Conservation (phyloP, 2,888 invertebrate species). For the Tetragonisca angustula region DNA sequence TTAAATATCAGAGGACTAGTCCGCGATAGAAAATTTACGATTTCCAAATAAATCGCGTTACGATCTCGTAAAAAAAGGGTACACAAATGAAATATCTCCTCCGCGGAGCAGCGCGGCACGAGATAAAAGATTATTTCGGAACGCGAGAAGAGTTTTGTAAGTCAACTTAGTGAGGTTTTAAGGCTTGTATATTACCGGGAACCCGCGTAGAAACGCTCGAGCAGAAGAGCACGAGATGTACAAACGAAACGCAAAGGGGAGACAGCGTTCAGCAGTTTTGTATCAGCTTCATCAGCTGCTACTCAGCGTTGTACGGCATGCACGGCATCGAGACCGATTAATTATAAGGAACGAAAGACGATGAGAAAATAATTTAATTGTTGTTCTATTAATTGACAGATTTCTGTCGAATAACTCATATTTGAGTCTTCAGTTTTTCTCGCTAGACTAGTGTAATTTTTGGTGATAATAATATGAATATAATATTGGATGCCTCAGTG, state of each 20-base stretch:
- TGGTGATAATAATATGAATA: no score
- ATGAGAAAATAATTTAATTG: neutral
- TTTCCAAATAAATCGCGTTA: neutral
- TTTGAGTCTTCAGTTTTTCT: no score
- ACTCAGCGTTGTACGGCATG: conserved; percentile 64
- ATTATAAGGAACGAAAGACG: conserved; percentile 58
- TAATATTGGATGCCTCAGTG: no score
- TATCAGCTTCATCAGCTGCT: conserved; percentile 71
- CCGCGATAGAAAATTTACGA: neutral
- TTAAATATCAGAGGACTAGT: neutral
- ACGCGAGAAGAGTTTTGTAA: conserved; percentile 2
- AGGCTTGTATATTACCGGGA: conserved; percentile 18
- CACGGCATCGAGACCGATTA: conserved; percentile 57
- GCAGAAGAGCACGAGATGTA: conserved; percentile 2
- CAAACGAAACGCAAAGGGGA: conserved; percentile 26
- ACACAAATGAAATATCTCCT: neutral
- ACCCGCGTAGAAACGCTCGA: conserved; percentile 18
- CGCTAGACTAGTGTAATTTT: no score
- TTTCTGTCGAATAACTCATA: no score
- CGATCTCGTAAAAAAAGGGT: neutral
- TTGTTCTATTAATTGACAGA: neutral
- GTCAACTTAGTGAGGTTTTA: conserved; percentile 20
- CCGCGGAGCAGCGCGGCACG: no score
- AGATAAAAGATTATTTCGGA: conserved; percentile 21
- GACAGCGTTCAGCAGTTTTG: conserved; percentile 63